Conservation (phyloP, 2,113 vertebrate genomes). For the Marmota flaviventris region DNA sequence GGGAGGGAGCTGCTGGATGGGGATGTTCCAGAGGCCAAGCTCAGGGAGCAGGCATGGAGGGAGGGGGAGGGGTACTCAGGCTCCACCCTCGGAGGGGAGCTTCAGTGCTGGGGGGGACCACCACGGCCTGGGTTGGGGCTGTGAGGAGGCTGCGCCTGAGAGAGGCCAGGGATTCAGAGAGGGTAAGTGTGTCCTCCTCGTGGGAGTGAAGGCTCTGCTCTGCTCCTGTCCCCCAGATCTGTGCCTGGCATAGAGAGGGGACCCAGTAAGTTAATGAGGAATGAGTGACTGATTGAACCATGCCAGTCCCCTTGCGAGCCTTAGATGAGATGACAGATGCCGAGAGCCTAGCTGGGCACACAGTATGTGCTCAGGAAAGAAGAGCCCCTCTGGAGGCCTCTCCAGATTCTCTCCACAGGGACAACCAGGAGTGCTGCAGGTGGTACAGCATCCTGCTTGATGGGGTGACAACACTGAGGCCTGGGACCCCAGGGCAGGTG, state of each 20-base stretch:
- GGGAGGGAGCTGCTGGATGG: not conserved
- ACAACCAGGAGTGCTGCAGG: not conserved
- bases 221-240: not conserved
- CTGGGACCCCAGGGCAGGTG: not conserved
- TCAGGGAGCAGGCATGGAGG: not conserved
- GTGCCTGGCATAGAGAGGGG: not conserved
- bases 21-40: not conserved
- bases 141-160: not conserved
- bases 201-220: not conserved
- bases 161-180: not conserved
- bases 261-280: too few species aligned
- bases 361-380: not conserved
- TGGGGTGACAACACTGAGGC: not conserved
- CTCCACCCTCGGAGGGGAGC: not conserved
- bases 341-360: not conserved
- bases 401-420: not conserved
- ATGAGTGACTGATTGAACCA: not conserved
- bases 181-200: not conserved
- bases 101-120: too few species aligned
- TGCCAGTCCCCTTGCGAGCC: not conserved
- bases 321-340: not conserved
- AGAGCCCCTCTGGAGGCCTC: not conserved
- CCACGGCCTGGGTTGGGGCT: rapidly evolving
- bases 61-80: too few species aligned
- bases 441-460: too few species aligned